Evolutionary conservation across 53 echinoderm and acorn worm genomes (phyloP), one percentile per base, ranked within the genome.

Genomic region (Temnopleurus reevesii): DNA sequence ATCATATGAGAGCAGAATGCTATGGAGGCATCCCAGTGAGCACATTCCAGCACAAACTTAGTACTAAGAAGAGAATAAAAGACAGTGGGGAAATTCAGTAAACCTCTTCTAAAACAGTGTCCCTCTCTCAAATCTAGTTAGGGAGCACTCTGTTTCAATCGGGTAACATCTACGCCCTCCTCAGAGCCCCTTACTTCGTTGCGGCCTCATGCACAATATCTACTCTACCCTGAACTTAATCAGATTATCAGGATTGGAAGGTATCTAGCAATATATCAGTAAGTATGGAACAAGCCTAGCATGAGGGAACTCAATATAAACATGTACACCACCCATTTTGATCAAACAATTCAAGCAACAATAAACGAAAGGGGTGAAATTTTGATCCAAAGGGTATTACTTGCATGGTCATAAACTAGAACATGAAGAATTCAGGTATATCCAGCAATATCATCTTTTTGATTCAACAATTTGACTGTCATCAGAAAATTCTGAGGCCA

Each of bases 211-310:
- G 23, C 41, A n/a, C 71, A 71, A 71, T 71, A 71, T 21, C 41
- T 41, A 71, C 41, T 71, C 71, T 71, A 38, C 38, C 71, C 28
- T 71, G 71, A 71, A 71, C 36, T 71, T 71, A 71, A 71, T 71
- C 71, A 71, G 71, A 41, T 71, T 71, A 71, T 71, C 41, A 38
- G 41, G 71, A 71, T 71, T 71, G 71, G n/a, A 41, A 71, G 71
- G 71, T 41, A 71, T 71, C 71, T 21, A 18, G 5, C 19, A 38
- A 71, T 71, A 71, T 71, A 36, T 41, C 41, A 38, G 12, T 0
- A 61, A 30, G 36, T 41, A 71, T 38, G 21, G 43, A 71, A 71
- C 71, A 38, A n/a, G 36, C 71, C 36, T 5, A 21, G 71, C 41
- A 41, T 19, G 71, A 41, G 41, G 71, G 21, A 71, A 71, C 41